A percentile compares a stretch with the other conserved stretches of the same genome.
Evolutionary conservation across 2,888 invertebrate species (phyloP).

Genomic region (Parascotia fuliginaria): DNA sequence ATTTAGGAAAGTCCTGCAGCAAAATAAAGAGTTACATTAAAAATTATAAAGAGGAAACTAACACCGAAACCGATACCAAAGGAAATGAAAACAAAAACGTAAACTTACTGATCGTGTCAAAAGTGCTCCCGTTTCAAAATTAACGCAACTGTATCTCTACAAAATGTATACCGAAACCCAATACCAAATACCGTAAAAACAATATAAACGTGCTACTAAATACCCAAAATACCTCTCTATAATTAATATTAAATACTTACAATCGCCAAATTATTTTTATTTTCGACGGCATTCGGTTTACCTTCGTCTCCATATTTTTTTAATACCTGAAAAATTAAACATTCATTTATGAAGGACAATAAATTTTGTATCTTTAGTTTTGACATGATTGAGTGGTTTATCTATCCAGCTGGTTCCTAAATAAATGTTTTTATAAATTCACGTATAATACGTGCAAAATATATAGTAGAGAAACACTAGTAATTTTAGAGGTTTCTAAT

Average conservation of each 20-base stretch:
- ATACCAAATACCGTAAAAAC: not conserved
- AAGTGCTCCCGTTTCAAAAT: not conserved
- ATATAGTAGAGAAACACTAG: no score
- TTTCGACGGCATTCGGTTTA: not conserved
- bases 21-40: slow-evolving; percentile 6
- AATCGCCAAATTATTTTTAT: slow-evolving; percentile 9
- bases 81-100: not conserved
- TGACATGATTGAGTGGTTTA: no score
- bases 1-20: slow-evolving; percentile 15
- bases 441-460: no score
- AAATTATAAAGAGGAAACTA: not conserved
- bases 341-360: no score
- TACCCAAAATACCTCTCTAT: not conserved
- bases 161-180: not conserved
- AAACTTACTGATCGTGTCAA: not conserved
- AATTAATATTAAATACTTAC: not conserved
- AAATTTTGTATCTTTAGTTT: no score
- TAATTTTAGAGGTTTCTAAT: no score
- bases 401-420: no score
- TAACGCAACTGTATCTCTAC: slow-evolving; percentile 13
- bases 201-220: no score
- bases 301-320: slow-evolving; percentile 11
- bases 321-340: slow-evolving; percentile 20
- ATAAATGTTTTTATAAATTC: no score
- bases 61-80: not conserved